Conservation (phyloP, 2,113 vertebrate species). For the Brachyhypopomus occidentalis region DNA sequence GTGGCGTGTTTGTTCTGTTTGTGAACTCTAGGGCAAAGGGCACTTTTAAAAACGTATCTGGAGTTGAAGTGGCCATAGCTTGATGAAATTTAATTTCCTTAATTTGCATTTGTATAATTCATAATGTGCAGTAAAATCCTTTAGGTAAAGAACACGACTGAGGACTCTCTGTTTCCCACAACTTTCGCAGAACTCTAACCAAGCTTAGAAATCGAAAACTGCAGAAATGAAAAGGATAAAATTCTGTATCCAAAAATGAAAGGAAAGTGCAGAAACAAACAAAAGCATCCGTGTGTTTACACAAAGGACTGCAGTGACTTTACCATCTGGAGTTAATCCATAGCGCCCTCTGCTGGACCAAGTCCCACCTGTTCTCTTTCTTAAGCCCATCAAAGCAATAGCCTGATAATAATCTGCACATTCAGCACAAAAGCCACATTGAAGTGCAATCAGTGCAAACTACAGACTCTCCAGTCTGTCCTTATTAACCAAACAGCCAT, state of each 20-base stretch:
- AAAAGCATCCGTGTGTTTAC: conserved; percentile 55
- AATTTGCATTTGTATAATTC: conserved; percentile 67
- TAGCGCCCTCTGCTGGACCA: conserved; percentile 73
- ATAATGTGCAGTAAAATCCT: conserved; percentile 61
- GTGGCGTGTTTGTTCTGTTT: conserved; percentile 52
- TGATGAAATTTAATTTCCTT: conserved; percentile 67
- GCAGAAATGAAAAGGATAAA: conserved; percentile 47
- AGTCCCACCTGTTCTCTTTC: conserved; percentile 45
- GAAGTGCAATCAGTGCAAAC: conserved; percentile 73
- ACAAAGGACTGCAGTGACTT: conserved; percentile 58
- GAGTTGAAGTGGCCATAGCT: conserved; percentile 50
- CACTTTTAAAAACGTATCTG: conserved; percentile 51
- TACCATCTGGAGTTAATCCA: conserved; percentile 66
- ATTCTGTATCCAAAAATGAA: not conserved
- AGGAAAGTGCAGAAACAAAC: conserved; percentile 25
- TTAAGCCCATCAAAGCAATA: conserved; percentile 56
- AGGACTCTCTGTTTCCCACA: conserved; percentile 49
- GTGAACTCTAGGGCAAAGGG: conserved; percentile 50
- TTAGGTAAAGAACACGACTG: conserved; percentile 58
- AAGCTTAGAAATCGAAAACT: conserved; percentile 55
- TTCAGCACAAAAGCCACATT: conserved; percentile 74
- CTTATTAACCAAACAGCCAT: conserved; percentile 69
- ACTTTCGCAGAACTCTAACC: conserved; percentile 42
- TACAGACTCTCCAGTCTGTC: conserved; percentile 64
- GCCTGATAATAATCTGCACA: conserved; percentile 64